Base-by-base conservation (phyloP, 2,113 vertebrate species). In the Hiodon alosoides region DNA sequence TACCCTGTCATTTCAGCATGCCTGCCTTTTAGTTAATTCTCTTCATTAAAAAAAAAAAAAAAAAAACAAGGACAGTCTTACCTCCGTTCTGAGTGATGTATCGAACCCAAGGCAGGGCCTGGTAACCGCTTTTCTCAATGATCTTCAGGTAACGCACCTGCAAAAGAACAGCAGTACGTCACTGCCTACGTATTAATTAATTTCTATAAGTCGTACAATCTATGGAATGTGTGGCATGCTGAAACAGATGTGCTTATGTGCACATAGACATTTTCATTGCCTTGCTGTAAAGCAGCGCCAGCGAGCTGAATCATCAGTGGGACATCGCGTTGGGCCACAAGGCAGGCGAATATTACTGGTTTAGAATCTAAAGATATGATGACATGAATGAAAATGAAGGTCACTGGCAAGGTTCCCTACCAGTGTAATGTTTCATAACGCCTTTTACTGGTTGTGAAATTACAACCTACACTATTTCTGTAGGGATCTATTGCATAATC, bases 81-180 rank as follows among this genome's bases (percentile, higher is more conserved):
- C 93, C 93, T 89, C 94, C 93, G 0, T 94, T 95, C 87, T 94
- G 93, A 3, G 93, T 95, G 67, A 94, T 94, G 16, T 94, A 94
- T 0, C 94, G 83, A 4, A 95, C 94, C 92, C 93, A 94, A 0
- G 77, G 76, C 31, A 83, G 16, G 46, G 79, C 77, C 75, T 80
- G 79, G 47, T 80, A 94, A 9, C 93, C 93, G 0, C 92, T 94
- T 84, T 93, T 93, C 83, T 94, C 92, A 9, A 92, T 94, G 70
- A 95, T 95, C 86, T 94, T 95, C 61, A 94, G 77, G 77, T 94
- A 95, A 8, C 92, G 92, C 50, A 95, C 93, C 78, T 81, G 74
- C 52, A 64, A 57, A 69, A 0, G 16, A 9, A 68, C 7, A 14
- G 54, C 46, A 58, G 3, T 1, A 48, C 1, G 6, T 74, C 10